These are phyloP conservation scores for Scatophagus argus DNA, from an alignment of 2,113 vertebrate species.

Conservation along the genomic window DNA sequence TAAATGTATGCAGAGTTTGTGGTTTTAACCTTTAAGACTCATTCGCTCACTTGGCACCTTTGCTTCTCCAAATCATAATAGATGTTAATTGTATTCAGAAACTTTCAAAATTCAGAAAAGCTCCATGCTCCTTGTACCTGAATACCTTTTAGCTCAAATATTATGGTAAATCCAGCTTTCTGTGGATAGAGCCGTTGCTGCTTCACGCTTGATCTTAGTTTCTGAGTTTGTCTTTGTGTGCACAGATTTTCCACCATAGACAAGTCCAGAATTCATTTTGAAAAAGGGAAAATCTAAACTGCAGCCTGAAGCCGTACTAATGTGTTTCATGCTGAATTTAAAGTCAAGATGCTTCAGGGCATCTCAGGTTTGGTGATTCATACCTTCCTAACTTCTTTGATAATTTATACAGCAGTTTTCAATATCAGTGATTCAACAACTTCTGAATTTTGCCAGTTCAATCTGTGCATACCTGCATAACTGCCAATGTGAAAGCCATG, in stretches of 20 bases:
- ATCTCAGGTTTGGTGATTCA: conserved; percentile 8
- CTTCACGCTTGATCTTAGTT: neutral
- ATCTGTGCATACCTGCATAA: conserved; percentile 3
- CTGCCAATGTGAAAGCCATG: conserved; percentile 27
- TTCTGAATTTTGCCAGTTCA: conserved; percentile 21
- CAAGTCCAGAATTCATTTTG: conserved; percentile 12
- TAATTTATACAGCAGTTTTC: conserved; percentile 27
- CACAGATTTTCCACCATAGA: conserved; percentile 11
- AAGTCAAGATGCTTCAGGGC: neutral
- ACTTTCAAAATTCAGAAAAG: neutral
- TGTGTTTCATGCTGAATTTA: conserved; percentile 2
- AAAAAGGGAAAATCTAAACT: neutral
- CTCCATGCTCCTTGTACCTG: neutral
- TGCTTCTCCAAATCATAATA: neutral
- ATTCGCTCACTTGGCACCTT: neutral
- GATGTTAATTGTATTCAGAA: neutral
- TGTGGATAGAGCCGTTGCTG: neutral
- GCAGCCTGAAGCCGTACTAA: neutral
- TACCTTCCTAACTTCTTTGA: conserved; percentile 18
- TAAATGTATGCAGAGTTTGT: conserved; percentile 8
- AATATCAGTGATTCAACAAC: conserved; percentile 12
- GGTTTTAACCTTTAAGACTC: neutral
- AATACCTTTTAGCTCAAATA: neutral
- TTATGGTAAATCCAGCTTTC: neutral
- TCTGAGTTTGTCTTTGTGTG: conserved; percentile 1